Evolutionary conservation across 2,888 invertebrate species (phyloP).

Genomic region (Pammene fasciana): DNA sequence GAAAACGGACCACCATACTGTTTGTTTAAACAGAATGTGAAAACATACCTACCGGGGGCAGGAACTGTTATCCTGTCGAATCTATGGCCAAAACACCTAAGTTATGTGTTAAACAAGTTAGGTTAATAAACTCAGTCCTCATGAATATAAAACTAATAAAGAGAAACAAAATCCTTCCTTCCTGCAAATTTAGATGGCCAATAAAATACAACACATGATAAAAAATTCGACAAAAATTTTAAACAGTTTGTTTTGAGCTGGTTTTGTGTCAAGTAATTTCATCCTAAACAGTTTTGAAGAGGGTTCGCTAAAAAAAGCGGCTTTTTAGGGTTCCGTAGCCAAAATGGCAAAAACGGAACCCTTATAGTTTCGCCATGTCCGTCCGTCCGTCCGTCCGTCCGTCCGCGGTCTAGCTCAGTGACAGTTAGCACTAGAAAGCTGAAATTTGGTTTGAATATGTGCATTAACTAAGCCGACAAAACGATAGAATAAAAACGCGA

Average conservation of each 20-base stretch:
- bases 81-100: not conserved
- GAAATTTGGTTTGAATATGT: too few species aligned
- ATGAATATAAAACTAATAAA: constrained; percentile 30
- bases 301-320: constrained; percentile 15
- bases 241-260: not conserved
- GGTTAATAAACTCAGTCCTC: constrained; percentile 1
- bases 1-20: too few species aligned
- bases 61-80: not conserved
- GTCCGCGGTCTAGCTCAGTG: too few species aligned
- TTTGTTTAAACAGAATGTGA: too few species aligned
- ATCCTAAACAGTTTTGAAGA: constrained; percentile 11
- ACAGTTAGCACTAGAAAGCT: too few species aligned
- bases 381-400: too few species aligned
- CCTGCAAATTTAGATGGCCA: constrained; percentile 19
- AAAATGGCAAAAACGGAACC: too few species aligned
- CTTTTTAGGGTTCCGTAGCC: too few species aligned
- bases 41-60: too few species aligned
- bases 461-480: too few species aligned
- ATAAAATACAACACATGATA: constrained; percentile 18
- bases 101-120: not conserved
- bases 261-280: constrained; percentile 6
- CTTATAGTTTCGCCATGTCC: too few species aligned
- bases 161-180: constrained; percentile 24
- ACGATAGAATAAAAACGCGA: too few species aligned
- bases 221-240: constrained; percentile 5